Conservation (phyloP, 2,888 invertebrate species). For the Bembecia ichneumoniformis region DNA sequence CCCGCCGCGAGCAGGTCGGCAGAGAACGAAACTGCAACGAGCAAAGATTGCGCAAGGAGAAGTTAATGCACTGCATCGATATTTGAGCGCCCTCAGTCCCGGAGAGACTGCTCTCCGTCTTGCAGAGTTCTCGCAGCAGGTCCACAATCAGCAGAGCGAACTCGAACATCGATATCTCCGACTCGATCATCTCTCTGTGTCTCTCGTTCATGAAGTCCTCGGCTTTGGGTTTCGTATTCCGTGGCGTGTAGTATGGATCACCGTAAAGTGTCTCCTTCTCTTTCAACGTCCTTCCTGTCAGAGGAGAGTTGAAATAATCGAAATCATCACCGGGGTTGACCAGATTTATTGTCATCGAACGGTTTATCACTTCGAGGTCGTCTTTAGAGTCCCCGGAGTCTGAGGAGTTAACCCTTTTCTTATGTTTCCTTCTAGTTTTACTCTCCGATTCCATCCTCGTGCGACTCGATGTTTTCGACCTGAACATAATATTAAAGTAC, state of each 20-base stretch:
- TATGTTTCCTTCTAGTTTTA: conserved; percentile 29
- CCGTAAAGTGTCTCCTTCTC: conserved; percentile 46
- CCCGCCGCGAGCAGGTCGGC: conserved; percentile 29
- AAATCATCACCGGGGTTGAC: conserved; percentile 74
- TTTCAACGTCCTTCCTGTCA: conserved; percentile 32
- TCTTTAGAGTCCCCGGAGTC: conserved; percentile 64
- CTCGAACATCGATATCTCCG: conserved; percentile 68
- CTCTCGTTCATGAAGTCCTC: conserved; percentile 69
- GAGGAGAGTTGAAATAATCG: conserved; percentile 71
- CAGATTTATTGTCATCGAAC: conserved; percentile 69
- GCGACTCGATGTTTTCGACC: conserved; percentile 32
- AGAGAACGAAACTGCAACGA: conserved; percentile 72
- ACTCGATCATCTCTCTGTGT: conserved; percentile 63
- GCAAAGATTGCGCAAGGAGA: conserved; percentile 73
- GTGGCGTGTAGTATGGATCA: conserved; percentile 39
- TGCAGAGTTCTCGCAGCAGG: conserved; percentile 66
- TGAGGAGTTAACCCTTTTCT: conserved; percentile 41
- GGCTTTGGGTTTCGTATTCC: conserved; percentile 55
- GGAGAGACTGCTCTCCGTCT: conserved; percentile 62
- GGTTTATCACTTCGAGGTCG: conserved; percentile 59
- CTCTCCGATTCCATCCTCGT: conserved; percentile 30
- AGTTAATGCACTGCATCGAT: conserved; percentile 74
- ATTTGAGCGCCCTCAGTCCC: conserved; percentile 69
- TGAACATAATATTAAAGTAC: conserved; percentile 12
- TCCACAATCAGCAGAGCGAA: conserved; percentile 72